Evolutionary conservation across 2,888 invertebrate species (phyloP).

Genomic region (Onthophagus sagittarius): DNA sequence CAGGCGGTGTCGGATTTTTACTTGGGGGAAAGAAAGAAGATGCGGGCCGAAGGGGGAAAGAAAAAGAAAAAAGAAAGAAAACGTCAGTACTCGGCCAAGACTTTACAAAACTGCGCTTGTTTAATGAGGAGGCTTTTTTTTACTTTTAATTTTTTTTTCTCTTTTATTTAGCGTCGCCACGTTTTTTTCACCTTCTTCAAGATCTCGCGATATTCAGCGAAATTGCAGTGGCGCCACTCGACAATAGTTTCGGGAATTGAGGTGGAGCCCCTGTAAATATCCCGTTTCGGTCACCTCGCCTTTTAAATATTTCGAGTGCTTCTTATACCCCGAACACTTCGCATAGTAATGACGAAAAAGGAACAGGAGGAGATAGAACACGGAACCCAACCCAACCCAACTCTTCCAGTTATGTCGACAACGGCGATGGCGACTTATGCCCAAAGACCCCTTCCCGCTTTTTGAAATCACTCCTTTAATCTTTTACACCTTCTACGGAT

Average conservation of each 20-base stretch:
- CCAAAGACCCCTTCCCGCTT: background rate
- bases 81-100: background rate
- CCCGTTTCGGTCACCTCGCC: conserved; percentile 30
- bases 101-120: conserved; percentile 12
- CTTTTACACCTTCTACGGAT: background rate
- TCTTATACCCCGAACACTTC: conserved; percentile 35
- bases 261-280: conserved; percentile 17
- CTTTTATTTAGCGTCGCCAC: background rate
- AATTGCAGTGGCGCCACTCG: background rate
- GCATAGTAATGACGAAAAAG: conserved; percentile 39
- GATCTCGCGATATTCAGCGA: too few species aligned
- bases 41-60: background rate
- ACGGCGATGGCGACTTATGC: too few species aligned
- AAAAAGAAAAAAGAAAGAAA: background rate
- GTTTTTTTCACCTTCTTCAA: background rate
- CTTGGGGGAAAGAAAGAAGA: background rate
- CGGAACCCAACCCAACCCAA: too few species aligned
- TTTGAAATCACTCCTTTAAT: background rate
- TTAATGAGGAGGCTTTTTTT: conserved; percentile 12
- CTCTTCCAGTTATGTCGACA: too few species aligned
- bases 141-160: background rate
- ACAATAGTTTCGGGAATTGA: background rate
- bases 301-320: conserved; percentile 43
- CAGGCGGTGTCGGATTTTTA: conserved; percentile 8
- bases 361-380: conserved; percentile 11